phyloP scores from a whole-genome alignment of 2,113 vertebrate genomes.

The Microcebus lehilahytsara region DNA sequence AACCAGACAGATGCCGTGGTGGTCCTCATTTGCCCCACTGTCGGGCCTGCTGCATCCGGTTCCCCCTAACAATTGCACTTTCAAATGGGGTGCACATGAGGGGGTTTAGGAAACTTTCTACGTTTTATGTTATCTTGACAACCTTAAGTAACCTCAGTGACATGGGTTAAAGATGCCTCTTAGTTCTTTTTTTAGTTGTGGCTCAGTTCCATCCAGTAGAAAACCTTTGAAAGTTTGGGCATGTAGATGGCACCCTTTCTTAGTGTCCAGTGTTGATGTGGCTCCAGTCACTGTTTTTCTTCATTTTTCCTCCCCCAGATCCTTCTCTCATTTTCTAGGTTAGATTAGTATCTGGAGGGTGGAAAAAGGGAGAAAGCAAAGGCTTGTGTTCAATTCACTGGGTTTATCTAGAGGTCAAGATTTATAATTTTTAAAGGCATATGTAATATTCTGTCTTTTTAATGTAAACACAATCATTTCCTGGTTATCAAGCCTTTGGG shows the following conservation, averaged over 20 bases:
- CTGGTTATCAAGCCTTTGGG: conserved; percentile 26
- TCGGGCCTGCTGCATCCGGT: fast-evolving
- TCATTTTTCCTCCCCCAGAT: fast-evolving
- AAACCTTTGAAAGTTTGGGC: not conserved
- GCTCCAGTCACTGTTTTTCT: not conserved
- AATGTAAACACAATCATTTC: not conserved
- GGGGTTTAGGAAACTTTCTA: not conserved
- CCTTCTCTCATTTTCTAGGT: not conserved
- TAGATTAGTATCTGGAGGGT: not conserved
- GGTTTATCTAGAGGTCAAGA: not conserved
- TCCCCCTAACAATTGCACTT: not conserved
- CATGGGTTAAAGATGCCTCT: not conserved
- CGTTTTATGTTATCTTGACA: not conserved
- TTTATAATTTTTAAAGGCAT: not conserved
- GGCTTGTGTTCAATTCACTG: not conserved
- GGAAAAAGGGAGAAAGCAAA: not conserved
- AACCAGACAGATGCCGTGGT: not conserved
- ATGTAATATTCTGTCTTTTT: not conserved
- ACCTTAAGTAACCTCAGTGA: not conserved
- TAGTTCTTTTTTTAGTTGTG: not conserved
- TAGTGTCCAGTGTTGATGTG: not conserved
- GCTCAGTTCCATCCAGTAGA: not conserved
- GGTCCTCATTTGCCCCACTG: not conserved
- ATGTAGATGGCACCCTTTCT: not conserved
- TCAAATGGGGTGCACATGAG: not conserved